These are phyloP conservation scores for Percina caprodes DNA, from an alignment of 2,113 vertebrate species.

Conservation along the genomic window DNA sequence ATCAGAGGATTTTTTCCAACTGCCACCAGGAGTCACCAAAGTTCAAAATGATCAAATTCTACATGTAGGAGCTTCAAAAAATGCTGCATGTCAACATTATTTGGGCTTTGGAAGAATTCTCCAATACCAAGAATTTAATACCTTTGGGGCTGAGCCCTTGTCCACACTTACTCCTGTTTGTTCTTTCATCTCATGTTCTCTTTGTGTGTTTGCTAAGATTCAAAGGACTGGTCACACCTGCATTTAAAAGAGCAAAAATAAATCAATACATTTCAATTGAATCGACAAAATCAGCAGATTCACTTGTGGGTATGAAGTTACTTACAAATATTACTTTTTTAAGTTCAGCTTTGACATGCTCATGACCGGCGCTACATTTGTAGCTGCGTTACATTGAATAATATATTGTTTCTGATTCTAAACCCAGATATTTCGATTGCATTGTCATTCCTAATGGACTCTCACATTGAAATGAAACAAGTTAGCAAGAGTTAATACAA, in stretches of 20 bases:
- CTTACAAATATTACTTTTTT: not conserved
- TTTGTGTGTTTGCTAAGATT: not conserved
- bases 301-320: not conserved
- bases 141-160: not conserved
- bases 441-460: slow-evolving; percentile 6
- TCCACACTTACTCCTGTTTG: not conserved
- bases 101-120: not conserved
- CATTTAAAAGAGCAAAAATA: not conserved
- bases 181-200: not conserved
- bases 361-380: not conserved
- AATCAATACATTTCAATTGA: not conserved
- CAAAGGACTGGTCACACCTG: not conserved
- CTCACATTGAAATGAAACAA: not conserved
- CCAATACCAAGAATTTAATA: not conserved
- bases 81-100: not conserved
- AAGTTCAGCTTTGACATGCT: not conserved
- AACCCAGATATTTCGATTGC: not conserved
- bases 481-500: not conserved
- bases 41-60: not conserved
- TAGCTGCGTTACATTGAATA: not conserved
- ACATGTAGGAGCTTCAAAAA: not conserved
- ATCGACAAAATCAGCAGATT: not conserved
- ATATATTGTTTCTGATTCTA: not conserved
- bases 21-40: not conserved
- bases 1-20: not conserved